A percentile compares a stretch with the other conserved stretches of the same genome.
Conservation (phyloP, 2,113 vertebrate species). For the Seriola dumerili region DNA sequence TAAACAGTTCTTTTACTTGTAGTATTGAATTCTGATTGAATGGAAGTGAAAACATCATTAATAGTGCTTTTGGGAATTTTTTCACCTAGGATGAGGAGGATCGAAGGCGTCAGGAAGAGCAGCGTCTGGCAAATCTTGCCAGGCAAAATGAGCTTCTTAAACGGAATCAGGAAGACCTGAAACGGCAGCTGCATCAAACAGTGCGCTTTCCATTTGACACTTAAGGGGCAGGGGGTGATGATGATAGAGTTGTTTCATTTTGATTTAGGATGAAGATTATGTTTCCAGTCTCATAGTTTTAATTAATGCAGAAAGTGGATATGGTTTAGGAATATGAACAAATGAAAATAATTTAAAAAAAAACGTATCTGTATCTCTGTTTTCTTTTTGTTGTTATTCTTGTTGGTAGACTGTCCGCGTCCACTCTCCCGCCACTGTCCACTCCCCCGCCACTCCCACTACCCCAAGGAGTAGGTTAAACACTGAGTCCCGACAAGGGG, state of each 20-base stretch:
- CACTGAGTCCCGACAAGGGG: neutral
- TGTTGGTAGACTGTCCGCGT: slow-evolving; percentile 5
- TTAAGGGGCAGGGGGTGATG: neutral
- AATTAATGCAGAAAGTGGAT: neutral
- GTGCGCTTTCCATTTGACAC: slow-evolving; percentile 31
- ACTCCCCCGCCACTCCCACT: slow-evolving; percentile 6
- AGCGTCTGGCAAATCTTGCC: neutral
- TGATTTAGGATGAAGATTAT: neutral
- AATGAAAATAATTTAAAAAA: neutral
- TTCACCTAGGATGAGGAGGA: slow-evolving; percentile 52
- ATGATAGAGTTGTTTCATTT: neutral
- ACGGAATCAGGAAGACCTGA: slow-evolving; percentile 11
- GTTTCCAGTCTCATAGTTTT: neutral
- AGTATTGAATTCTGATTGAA: neutral
- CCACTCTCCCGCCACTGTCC: too few relatives aligned
- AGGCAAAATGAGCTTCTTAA: neutral
- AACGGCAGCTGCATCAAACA: slow-evolving; percentile 15
- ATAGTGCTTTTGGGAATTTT: neutral
- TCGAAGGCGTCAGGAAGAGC: slow-evolving; percentile 12
- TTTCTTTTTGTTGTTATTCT: slow-evolving; percentile 17
- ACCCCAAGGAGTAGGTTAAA: neutral
- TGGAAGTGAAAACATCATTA: neutral
- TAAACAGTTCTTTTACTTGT: neutral
- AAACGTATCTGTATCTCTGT: neutral
- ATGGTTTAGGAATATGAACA: neutral